Evolutionary conservation across 2,797 vertebrate species (phyloP).

Genomic region (Natrix natrix): DNA sequence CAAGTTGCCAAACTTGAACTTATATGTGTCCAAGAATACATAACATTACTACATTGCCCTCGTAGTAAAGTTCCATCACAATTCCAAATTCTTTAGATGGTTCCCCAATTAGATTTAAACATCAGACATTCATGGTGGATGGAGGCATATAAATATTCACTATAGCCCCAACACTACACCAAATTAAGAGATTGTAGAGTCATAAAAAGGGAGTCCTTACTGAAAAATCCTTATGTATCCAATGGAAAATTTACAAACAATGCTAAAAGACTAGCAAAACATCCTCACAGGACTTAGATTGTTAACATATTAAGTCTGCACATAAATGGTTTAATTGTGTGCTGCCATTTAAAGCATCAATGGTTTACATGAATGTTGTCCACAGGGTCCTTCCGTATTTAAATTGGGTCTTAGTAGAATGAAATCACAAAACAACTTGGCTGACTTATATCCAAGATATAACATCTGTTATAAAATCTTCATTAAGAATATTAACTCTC

Average conservation of each 20-base stretch:
- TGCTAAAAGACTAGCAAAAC: neutral
- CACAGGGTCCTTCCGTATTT: neutral
- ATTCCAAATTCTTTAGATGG: neutral
- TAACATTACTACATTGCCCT: neutral
- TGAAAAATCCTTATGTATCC: neutral
- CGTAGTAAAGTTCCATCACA: neutral
- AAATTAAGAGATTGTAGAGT: neutral
- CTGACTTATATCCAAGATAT: neutral
- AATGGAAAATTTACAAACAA: neutral
- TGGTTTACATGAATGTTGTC: neutral
- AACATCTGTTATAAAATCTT: slow-evolving; percentile 48
- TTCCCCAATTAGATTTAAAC: neutral
- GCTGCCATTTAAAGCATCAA: neutral
- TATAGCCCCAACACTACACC: neutral
- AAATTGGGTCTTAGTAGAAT: neutral
- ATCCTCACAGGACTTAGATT: neutral
- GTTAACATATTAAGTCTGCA: neutral
- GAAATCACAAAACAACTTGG: neutral
- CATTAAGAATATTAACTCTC: slow-evolving; percentile 30
- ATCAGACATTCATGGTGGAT: neutral
- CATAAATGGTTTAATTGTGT: neutral
- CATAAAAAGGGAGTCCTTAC: neutral
- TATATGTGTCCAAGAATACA: neutral
- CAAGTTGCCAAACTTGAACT: neutral
- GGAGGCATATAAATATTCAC: too few relatives aligned